Percentiles rank a stretch among this genome's conserved stretches.
phyloP scores from a whole-genome alignment of 2,113 vertebrate genomes.

The Dicaeum eximium region DNA sequence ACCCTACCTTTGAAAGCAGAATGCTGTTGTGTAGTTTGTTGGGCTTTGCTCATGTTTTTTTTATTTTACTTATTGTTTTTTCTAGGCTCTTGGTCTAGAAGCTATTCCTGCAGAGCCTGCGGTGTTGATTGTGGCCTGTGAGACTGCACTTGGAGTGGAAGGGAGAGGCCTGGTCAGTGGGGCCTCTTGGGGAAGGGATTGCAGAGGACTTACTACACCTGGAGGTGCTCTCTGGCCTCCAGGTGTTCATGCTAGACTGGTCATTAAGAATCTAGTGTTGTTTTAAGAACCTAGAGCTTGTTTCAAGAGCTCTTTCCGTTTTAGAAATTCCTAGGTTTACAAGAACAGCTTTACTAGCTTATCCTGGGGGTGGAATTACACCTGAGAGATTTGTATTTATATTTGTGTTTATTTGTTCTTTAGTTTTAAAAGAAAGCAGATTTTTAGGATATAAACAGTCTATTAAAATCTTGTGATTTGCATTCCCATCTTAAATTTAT shows the following conservation, averaged over 20 bases:
- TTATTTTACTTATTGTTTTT: neutral
- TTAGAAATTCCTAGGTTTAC: neutral
- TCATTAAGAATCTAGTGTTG: neutral
- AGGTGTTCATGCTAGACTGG: neutral
- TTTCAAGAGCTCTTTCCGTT: neutral
- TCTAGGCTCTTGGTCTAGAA: neutral
- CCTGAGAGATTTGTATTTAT: neutral
- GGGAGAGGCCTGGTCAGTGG: neutral
- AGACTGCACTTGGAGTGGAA: neutral
- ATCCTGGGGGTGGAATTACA: neutral
- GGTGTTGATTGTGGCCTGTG: neutral
- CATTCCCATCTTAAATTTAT: neutral
- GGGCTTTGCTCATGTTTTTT: neutral
- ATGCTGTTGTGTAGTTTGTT: neutral
- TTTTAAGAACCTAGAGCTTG: neutral
- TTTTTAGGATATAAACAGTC: neutral
- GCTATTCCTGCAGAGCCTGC: neutral
- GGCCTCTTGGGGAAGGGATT: neutral
- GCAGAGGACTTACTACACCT: neutral
- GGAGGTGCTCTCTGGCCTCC: neutral
- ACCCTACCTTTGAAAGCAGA: neutral
- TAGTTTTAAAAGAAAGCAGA: neutral
- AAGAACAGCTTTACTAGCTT: neutral
- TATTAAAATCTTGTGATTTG: neutral
- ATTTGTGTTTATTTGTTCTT: neutral